A percentile compares a stretch with the other conserved stretches of the same genome.
phyloP scores from a whole-genome alignment of 2,797 vertebrate species.

The Nothura maculosa region DNA sequence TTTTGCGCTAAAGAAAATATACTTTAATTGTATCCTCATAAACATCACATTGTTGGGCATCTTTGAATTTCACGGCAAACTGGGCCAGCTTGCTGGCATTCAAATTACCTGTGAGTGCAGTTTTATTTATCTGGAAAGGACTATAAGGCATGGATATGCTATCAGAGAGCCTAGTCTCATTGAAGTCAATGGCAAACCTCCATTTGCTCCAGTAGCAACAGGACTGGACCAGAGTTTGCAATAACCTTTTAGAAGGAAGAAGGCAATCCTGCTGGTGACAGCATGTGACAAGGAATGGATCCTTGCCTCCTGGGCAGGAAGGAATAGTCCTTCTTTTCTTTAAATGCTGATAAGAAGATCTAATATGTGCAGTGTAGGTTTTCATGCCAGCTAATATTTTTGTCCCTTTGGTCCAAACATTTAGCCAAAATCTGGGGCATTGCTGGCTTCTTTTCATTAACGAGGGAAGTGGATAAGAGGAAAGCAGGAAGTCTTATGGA shows the following conservation, averaged over 20 bases:
- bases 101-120: constrained; percentile 66
- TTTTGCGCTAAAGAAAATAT: constrained; percentile 60
- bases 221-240: constrained; percentile 38
- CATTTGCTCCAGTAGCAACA: constrained; percentile 26
- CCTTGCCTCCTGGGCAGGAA: neutral
- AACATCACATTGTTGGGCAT: constrained; percentile 52
- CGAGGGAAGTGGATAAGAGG: neutral
- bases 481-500: constrained; percentile 11
- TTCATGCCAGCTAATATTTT: constrained; percentile 37
- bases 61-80: constrained; percentile 75
- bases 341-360: constrained; percentile 50
- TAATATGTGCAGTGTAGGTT: constrained; percentile 23
- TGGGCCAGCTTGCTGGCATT: constrained; percentile 70
- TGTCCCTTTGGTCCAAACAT: neutral
- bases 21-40: constrained; percentile 72
- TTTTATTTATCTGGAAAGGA: constrained; percentile 64
- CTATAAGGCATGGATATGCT: constrained; percentile 61
- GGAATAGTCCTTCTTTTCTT: constrained; percentile 12
- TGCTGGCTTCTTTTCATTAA: neutral
- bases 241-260: constrained; percentile 3
- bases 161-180: constrained; percentile 22
- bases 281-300: neutral
- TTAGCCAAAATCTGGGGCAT: neutral
- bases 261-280: neutral
- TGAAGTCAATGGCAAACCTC: constrained; percentile 63